Conservation (phyloP, 2,888 invertebrate species). For the Drosophila pegasa region DNA sequence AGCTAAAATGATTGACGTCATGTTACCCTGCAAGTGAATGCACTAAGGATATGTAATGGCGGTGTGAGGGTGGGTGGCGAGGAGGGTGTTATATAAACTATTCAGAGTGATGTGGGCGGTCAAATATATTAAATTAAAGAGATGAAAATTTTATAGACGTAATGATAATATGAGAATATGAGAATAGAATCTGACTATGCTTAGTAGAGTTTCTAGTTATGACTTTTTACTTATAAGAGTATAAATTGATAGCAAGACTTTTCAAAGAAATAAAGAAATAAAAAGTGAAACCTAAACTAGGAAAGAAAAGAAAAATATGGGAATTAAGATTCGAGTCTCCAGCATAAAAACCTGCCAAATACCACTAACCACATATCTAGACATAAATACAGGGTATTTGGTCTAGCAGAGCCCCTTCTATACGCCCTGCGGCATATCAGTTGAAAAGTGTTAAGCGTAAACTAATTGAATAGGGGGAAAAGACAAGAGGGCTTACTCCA, state of each 20-base stretch:
- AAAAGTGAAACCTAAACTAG: no score
- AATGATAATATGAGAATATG: no score
- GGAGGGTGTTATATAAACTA: no score
- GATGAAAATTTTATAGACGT: no score
- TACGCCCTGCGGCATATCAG: background rate
- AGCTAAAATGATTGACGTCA: conserved; percentile 2
- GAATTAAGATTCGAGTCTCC: no score
- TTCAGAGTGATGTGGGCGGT: no score
- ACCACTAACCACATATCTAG: background rate
- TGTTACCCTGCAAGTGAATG: conserved; percentile 14
- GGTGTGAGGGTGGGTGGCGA: no score
- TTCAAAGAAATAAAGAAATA: background rate
- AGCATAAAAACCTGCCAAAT: background rate
- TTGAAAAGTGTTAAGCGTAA: conserved; percentile 10
- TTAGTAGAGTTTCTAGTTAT: no score
- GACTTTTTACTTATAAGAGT: no score
- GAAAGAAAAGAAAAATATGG: background rate
- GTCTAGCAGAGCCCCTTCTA: background rate
- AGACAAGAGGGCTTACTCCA: conserved; percentile 6
- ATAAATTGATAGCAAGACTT: background rate
- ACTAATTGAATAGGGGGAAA: conserved; percentile 35
- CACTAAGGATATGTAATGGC: no score
- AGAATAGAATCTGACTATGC: no score
- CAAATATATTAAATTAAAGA: no score
- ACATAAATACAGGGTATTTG: conserved; percentile 8